Evolutionary conservation across 1,140 invertebrate genomes (phyloP).

Genomic region (Drosophila orosa): DNA sequence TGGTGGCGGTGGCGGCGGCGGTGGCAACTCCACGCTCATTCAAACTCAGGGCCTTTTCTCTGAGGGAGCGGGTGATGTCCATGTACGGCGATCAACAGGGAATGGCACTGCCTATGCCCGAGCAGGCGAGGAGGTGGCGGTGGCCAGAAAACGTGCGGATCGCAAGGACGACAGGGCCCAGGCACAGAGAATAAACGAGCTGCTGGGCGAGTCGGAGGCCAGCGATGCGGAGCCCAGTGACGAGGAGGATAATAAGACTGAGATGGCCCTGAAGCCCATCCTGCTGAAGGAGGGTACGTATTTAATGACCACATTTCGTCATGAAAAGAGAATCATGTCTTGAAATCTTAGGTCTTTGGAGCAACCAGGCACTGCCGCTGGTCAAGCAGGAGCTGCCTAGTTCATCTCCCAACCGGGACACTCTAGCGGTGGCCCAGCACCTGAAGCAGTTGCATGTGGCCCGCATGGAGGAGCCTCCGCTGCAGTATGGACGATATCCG

Average conservation of each 20-base stretch:
- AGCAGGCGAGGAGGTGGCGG: conserved; percentile 53
- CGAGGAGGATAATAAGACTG: conserved; percentile 76
- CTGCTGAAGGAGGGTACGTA: conserved; percentile 67
- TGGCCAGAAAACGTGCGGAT: conserved; percentile 61
- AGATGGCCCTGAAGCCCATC: conserved; percentile 64
- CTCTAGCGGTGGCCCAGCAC: conserved; percentile 55
- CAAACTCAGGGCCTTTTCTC: conserved; percentile 80
- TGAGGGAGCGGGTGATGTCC: conserved; percentile 72
- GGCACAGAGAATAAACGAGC: conserved; percentile 38
- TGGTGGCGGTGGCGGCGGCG: conserved; percentile 21
- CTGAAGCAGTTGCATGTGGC: conserved; percentile 52
- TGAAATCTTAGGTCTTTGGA: conserved; percentile 60
- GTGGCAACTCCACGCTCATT: conserved; percentile 66
- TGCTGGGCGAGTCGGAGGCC: conserved; percentile 60
- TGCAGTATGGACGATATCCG: conserved; percentile 70
- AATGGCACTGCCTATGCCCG: conserved; percentile 51
- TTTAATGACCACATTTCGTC: not conserved
- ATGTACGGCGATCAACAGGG: conserved; percentile 55
- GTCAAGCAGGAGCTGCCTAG: conserved; percentile 45
- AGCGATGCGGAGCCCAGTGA: conserved; percentile 62
- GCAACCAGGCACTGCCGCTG: conserved; percentile 40
- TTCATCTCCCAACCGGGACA: conserved; percentile 24
- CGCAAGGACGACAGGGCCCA: conserved; percentile 63
- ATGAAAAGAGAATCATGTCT: not conserved
- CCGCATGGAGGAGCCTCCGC: conserved; percentile 56